These are phyloP conservation scores for Caerostris darwini DNA, from an alignment of 1,140 invertebrate genomes.

Conservation along the genomic window DNA sequence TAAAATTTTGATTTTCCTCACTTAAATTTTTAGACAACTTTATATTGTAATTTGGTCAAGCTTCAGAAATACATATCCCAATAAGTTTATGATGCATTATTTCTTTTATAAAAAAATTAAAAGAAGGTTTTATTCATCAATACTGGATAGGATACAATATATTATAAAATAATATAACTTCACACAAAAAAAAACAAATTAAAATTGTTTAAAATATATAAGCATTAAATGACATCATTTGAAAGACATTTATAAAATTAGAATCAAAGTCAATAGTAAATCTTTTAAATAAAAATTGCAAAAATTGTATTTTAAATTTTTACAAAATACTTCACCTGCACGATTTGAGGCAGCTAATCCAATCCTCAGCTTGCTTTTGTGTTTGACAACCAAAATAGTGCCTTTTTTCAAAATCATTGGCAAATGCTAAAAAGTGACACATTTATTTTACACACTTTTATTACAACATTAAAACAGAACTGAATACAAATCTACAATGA, in stretches of 20 bases:
- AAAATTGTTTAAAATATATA: background rate
- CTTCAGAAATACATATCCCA: no score
- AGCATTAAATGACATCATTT: no score
- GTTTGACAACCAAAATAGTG: constrained; percentile 48
- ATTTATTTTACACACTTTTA: background rate
- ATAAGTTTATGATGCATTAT: no score
- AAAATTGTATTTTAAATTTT: background rate
- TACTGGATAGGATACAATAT: no score
- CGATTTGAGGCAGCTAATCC: constrained; percentile 30
- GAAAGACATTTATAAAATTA: no score
- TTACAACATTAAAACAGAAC: no score
- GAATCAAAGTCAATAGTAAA: background rate
- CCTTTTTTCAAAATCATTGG: constrained; percentile 62
- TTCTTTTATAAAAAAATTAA: no score
- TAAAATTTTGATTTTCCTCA: no score
- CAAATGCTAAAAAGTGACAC: constrained; percentile 37
- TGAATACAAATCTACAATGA: no score
- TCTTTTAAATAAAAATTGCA: background rate
- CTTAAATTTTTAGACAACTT: no score
- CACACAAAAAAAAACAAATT: background rate
- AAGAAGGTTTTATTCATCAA: no score
- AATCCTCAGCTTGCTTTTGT: constrained; percentile 53
- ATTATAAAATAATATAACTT: background rate
- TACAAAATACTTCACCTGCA: constrained; percentile 5
- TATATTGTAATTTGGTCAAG: no score